These are phyloP conservation scores for Pediacus dermestoides DNA, from an alignment of 2,888 invertebrate genomes.

Conservation along the genomic window DNA sequence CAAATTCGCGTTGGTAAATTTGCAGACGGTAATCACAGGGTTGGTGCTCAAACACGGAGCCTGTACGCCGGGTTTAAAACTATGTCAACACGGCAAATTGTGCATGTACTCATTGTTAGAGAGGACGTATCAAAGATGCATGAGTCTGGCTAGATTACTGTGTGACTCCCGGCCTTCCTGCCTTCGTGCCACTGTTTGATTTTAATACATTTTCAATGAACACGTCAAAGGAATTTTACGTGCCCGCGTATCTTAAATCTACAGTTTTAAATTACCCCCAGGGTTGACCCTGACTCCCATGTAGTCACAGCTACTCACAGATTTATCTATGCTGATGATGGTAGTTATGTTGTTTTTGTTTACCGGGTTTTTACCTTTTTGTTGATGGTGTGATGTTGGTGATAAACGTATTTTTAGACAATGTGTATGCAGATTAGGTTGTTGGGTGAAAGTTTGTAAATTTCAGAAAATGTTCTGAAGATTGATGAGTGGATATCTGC, in stretches of 20 bases:
- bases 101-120: conserved; percentile 50
- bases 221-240: conserved; percentile 39
- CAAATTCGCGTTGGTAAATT: conserved; percentile 35
- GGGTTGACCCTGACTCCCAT: conserved; percentile 19
- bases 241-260: conserved; percentile 31
- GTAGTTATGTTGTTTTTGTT: too few relatives aligned
- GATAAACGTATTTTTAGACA: too few relatives aligned
- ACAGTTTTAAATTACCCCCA: conserved; percentile 27
- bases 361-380: too few relatives aligned
- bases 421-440: too few relatives aligned
- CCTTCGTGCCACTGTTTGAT: conserved; percentile 42
- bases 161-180: conserved; percentile 20
- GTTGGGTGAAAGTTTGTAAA: too few relatives aligned
- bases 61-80: conserved; percentile 44
- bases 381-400: too few relatives aligned
- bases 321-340: too few relatives aligned
- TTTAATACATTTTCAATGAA: conserved; percentile 51
- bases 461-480: too few relatives aligned
- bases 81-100: conserved; percentile 52
- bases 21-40: conserved; percentile 36
- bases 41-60: conserved; percentile 35
- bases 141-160: conserved; percentile 36
- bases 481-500: too few relatives aligned
- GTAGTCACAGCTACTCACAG: too few relatives aligned
- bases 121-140: conserved; percentile 48